Evolutionary conservation across 2,113 vertebrate genomes (phyloP).

Genomic region (Cyrtonyx montezumae): DNA sequence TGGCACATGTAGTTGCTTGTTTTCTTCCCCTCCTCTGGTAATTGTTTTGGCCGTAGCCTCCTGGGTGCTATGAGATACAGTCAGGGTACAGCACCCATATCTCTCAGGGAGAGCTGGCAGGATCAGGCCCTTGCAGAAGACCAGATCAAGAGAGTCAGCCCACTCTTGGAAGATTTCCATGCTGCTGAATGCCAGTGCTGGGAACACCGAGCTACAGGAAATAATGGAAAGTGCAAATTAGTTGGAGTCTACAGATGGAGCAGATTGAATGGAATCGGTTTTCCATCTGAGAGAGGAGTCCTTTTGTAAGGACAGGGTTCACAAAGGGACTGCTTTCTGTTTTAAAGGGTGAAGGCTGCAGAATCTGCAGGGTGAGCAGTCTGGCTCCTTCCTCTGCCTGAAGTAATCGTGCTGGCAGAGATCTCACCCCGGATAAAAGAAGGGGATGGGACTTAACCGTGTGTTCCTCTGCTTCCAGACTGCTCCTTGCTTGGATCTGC

Average conservation of each 20-base stretch:
- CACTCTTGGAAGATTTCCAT: neutral
- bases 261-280: neutral
- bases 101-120: neutral
- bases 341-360: neutral
- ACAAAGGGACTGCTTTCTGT: neutral
- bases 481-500: neutral
- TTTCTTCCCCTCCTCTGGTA: neutral
- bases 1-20: neutral
- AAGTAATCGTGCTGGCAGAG: neutral
- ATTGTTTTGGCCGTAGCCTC: neutral
- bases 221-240: neutral
- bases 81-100: neutral
- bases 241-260: neutral
- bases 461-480: neutral
- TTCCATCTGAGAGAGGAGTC: neutral
- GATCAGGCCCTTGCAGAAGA: neutral
- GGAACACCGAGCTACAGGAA: neutral
- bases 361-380: neutral
- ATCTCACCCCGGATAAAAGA: neutral
- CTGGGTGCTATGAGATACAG: rapidly evolving
- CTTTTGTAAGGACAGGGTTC: neutral
- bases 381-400: neutral
- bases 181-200: neutral
- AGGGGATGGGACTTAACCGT: neutral
- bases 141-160: neutral